Conservation (phyloP, 2,113 vertebrate genomes). For the Recurvirostra avosetta region DNA sequence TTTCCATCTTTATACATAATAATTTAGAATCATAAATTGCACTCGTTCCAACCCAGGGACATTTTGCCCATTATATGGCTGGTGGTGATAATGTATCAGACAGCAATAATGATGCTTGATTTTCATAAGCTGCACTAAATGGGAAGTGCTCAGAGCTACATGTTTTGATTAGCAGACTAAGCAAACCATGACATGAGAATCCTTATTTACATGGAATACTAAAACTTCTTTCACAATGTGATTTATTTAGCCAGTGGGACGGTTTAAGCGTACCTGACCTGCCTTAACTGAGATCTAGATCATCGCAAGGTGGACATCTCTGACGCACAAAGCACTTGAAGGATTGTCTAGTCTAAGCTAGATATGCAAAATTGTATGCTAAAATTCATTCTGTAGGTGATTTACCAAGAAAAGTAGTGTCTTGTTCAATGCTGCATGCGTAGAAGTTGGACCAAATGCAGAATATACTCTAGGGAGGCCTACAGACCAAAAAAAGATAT, state of each 20-base stretch:
- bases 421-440: neutral
- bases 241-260: slow-evolving; percentile 3
- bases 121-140: slow-evolving; percentile 51
- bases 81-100: slow-evolving; percentile 26
- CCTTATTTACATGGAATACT: neutral
- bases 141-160: slow-evolving; percentile 30
- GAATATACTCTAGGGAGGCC: neutral
- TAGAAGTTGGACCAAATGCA: neutral
- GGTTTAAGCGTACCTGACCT: neutral
- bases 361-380: neutral
- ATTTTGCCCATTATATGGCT: slow-evolving; percentile 39
- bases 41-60: slow-evolving; percentile 17
- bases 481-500: neutral
- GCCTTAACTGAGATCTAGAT: neutral
- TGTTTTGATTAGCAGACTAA: slow-evolving; percentile 52
- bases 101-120: slow-evolving; percentile 47
- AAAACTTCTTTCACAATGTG: neutral
- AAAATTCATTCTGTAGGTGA: neutral
- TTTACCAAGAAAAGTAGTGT: neutral
- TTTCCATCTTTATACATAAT: slow-evolving; percentile 22
- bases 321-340: neutral
- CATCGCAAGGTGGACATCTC: neutral
- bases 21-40: slow-evolving; percentile 57
- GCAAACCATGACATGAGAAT: slow-evolving; percentile 8
- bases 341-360: neutral